These are phyloP conservation scores for Oryzias sinensis DNA, from an alignment of 2,797 vertebrate species.

Conservation along the genomic window DNA sequence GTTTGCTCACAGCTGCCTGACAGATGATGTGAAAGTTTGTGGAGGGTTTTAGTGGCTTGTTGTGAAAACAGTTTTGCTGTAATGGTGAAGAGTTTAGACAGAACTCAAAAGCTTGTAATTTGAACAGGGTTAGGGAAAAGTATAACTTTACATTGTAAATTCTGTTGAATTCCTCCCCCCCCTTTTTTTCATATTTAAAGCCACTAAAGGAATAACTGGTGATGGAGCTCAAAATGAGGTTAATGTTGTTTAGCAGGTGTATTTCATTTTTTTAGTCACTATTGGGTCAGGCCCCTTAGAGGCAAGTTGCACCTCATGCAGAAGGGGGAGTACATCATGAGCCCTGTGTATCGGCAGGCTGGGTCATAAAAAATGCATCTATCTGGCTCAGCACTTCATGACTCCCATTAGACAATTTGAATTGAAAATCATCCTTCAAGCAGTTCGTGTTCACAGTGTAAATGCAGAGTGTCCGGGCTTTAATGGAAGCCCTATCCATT, in stretches of 20 bases:
- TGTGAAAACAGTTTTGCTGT: slow-evolving; percentile 66
- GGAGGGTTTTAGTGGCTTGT: slow-evolving; percentile 68
- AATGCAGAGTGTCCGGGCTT: slow-evolving; percentile 21
- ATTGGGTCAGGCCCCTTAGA: slow-evolving; percentile 11
- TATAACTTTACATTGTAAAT: background rate
- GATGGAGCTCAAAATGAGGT: background rate
- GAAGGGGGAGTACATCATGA: slow-evolving; percentile 34
- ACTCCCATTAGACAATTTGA: slow-evolving; percentile 57
- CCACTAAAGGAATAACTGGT: slow-evolving; percentile 2
- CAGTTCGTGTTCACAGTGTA: slow-evolving; percentile 29
- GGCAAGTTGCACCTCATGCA: slow-evolving; percentile 22
- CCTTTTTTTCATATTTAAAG: slow-evolving; percentile 4
- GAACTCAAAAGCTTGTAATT: slow-evolving; percentile 26
- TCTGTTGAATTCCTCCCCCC: background rate
- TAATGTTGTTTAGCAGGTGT: background rate
- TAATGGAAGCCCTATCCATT: slow-evolving; percentile 58
- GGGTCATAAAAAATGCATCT: slow-evolving; percentile 41
- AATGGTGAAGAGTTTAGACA: slow-evolving; percentile 51
- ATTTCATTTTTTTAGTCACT: slow-evolving; percentile 12
- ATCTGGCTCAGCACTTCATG: slow-evolving; percentile 52
- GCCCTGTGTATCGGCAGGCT: slow-evolving; percentile 40
- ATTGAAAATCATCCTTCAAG: slow-evolving; percentile 47
- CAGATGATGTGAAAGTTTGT: slow-evolving; percentile 64
- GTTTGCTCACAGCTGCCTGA: slow-evolving; percentile 73
- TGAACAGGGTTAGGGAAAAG: slow-evolving; percentile 4